Evolutionary conservation across 2,797 vertebrate species (phyloP).

Genomic region (Tapera naevia): DNA sequence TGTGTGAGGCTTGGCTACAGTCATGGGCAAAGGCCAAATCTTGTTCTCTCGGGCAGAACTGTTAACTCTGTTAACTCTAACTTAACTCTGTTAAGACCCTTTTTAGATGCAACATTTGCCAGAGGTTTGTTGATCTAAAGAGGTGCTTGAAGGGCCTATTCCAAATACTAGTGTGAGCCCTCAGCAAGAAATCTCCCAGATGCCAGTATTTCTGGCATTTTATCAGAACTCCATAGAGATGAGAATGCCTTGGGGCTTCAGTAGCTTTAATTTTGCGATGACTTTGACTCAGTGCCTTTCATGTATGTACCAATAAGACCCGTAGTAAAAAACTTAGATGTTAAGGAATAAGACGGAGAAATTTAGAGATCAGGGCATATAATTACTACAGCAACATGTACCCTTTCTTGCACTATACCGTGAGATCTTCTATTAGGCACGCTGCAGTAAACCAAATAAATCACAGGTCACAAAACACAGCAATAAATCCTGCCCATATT

Average conservation of each 20-base stretch:
- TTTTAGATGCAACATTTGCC: neutral
- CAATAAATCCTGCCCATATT: slow-evolving; percentile 29
- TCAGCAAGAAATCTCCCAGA: slow-evolving; percentile 23
- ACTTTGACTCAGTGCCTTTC: slow-evolving; percentile 35
- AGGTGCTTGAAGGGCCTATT: neutral
- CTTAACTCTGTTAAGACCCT: slow-evolving; percentile 4
- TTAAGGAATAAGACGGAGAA: slow-evolving; percentile 32
- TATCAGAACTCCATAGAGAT: neutral
- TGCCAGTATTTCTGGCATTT: neutral
- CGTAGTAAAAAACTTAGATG: slow-evolving; percentile 21
- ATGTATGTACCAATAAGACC: slow-evolving; percentile 14
- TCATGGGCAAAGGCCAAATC: neutral
- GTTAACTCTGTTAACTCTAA: no score
- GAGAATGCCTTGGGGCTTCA: neutral
- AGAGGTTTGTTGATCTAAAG: slow-evolving; percentile 17
- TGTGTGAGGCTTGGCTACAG: neutral
- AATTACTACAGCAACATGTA: slow-evolving; percentile 45
- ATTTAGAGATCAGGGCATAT: slow-evolving; percentile 41
- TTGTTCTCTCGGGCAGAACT: neutral
- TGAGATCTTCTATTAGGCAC: slow-evolving; percentile 40
- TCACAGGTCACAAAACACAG: slow-evolving; percentile 48
- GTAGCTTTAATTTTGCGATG: slow-evolving; percentile 28
- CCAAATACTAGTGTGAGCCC: neutral
- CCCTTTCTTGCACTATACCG: slow-evolving; percentile 6
- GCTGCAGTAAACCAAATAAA: slow-evolving; percentile 52